A percentile compares a stretch with the other conserved stretches of the same genome.
Conservation (phyloP, 1,140 invertebrate species). For the Lepidurus apus region DNA sequence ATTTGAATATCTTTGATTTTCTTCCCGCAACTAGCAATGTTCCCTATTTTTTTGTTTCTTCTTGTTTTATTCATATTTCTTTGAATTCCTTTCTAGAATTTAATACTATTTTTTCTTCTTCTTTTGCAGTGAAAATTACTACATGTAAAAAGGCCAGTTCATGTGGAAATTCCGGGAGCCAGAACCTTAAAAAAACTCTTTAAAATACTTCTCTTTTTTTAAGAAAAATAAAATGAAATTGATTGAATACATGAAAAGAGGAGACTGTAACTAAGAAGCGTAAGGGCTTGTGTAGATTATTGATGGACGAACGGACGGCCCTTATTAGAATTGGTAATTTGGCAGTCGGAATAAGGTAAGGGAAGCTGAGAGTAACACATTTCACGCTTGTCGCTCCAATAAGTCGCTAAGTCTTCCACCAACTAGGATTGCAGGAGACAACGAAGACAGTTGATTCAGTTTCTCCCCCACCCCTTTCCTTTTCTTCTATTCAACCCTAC, state of each 20-base stretch:
- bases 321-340: conserved; percentile 17
- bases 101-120: too few species aligned
- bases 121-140: too few species aligned
- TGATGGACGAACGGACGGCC: background rate
- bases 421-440: background rate
- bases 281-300: background rate
- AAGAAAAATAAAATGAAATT: background rate
- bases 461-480: background rate
- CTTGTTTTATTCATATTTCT: too few species aligned
- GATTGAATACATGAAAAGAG: background rate
- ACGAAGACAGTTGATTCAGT: background rate
- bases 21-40: too few species aligned
- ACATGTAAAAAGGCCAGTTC: too few species aligned
- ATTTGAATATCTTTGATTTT: too few species aligned
- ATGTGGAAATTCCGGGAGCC: too few species aligned
- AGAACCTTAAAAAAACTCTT: too few species aligned
- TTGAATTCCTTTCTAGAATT: too few species aligned
- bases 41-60: too few species aligned
- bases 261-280: background rate
- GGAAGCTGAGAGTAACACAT: background rate
- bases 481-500: background rate
- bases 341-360: background rate
- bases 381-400: conserved; percentile 21
- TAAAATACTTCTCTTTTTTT: background rate
- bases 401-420: background rate